Percentiles rank a stretch among this genome's conserved stretches.
phyloP scores from a whole-genome alignment of 1,140 invertebrate species.

The Papilio aristodemus region DNA sequence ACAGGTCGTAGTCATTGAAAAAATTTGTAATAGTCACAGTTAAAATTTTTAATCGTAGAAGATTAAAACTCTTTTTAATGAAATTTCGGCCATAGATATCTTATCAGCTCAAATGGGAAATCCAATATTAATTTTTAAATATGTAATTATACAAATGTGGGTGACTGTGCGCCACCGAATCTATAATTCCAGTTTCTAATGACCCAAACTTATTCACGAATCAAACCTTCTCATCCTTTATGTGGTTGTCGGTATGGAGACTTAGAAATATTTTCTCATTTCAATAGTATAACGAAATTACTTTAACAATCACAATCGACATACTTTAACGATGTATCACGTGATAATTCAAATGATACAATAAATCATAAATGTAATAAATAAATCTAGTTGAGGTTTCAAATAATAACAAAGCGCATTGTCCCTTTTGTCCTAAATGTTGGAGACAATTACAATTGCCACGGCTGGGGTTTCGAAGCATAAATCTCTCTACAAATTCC shows the following conservation, averaged over 20 bases:
- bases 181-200: no score
- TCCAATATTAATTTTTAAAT: no score
- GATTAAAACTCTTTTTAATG: no score
- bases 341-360: constrained; percentile 10
- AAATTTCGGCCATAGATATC: no score
- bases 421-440: constrained; percentile 59
- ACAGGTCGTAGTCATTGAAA: no score
- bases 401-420: constrained; percentile 52
- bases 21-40: background rate
- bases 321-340: constrained; percentile 9
- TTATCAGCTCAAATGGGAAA: no score
- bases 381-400: constrained; percentile 42
- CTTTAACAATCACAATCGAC: background rate
- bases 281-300: background rate
- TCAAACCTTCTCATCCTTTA: no score
- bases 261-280: background rate
- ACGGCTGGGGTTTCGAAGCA: constrained; percentile 49
- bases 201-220: no score
- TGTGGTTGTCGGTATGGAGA: no score
- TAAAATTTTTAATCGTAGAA: no score
- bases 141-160: no score
- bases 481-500: constrained; percentile 60
- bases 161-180: no score
- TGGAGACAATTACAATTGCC: constrained; percentile 60
- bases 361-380: constrained; percentile 39